phyloP scores from a whole-genome alignment of 2,888 invertebrate species.

The Lasioglossum pauxillum region DNA sequence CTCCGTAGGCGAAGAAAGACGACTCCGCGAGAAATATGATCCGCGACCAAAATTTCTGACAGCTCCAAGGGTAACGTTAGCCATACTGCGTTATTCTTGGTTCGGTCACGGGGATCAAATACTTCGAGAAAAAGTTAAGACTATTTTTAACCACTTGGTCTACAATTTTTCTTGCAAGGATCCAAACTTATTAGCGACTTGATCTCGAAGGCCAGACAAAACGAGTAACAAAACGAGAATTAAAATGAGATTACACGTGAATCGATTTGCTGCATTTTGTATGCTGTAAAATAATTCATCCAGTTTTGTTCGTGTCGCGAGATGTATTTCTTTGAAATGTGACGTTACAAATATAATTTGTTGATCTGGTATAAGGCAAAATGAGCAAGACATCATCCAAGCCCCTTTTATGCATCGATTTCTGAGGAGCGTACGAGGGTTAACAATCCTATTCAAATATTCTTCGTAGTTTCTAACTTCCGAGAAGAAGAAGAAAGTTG shows the following conservation, averaged over 20 bases:
- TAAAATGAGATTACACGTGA: no score
- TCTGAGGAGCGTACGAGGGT: no score
- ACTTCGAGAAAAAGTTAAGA: not conserved
- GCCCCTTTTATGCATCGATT: no score
- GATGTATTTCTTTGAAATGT: no score
- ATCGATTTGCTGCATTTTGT: no score
- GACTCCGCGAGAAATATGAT: constrained; percentile 15
- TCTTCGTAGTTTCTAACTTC: not conserved
- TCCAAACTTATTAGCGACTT: not conserved
- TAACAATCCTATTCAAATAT: not conserved
- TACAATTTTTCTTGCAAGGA: not conserved
- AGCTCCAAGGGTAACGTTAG: constrained; percentile 43
- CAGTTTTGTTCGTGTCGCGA: no score
- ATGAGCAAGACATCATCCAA: no score
- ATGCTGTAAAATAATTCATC: no score
- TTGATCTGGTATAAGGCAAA: not conserved
- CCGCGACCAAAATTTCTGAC: constrained; percentile 52
- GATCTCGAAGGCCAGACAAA: no score
- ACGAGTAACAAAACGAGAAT: no score
- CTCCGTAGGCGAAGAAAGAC: not conserved
- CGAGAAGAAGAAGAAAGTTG: not conserved
- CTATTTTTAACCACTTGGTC: not conserved
- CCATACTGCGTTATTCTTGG: not conserved
- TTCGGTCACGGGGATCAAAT: not conserved
- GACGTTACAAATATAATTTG: not conserved